A percentile compares a stretch with the other conserved stretches of the same genome.
Conservation (phyloP, 2,797 vertebrate genomes). For the Coregonus ussuriensis region DNA sequence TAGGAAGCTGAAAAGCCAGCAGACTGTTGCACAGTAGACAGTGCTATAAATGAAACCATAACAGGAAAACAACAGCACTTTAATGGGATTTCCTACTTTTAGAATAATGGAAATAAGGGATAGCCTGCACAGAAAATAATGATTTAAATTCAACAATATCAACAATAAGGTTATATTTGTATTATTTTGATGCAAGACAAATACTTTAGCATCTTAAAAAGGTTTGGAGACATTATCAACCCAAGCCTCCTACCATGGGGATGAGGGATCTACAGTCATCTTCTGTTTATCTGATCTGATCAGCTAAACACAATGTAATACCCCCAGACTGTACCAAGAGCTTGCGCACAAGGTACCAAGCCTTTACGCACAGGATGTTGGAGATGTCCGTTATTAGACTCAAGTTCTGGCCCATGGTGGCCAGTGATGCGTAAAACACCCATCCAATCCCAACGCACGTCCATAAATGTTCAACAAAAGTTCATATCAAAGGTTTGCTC, state of each 20-base stretch:
- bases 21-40: conserved; percentile 7
- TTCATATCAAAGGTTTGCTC: neutral
- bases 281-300: neutral
- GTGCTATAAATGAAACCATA: conserved; percentile 10
- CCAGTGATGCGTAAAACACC: neutral
- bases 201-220: neutral
- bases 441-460: neutral
- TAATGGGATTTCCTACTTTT: conserved; percentile 48
- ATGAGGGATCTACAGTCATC: too few relatives aligned
- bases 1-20: conserved; percentile 12
- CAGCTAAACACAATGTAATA: neutral
- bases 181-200: neutral
- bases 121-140: conserved; percentile 39
- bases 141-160: neutral
- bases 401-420: neutral
- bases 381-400: neutral
- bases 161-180: neutral
- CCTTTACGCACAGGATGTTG: neutral
- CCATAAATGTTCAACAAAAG: conserved; percentile 4
- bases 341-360: neutral
- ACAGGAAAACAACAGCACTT: conserved; percentile 38
- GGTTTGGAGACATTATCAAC: neutral
- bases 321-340: neutral
- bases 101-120: neutral
- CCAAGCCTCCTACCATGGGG: too few relatives aligned